Evolutionary conservation across 2,888 invertebrate genomes (phyloP).

Genomic region (Eucriotettix oculatus): DNA sequence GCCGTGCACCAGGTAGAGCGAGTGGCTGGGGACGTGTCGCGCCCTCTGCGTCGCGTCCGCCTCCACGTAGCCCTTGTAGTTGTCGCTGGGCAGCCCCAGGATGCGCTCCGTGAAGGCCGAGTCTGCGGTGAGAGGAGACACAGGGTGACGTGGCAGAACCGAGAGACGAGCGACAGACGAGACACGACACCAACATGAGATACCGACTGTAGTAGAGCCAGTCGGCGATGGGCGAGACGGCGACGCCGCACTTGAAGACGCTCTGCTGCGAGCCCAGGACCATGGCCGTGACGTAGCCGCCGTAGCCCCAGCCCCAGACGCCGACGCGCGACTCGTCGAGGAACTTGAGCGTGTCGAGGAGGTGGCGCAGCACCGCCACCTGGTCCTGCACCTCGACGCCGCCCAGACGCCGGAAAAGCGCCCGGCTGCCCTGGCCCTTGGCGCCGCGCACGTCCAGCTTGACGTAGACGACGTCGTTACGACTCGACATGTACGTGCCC

Average conservation of each 20-base stretch:
- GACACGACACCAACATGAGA: no score
- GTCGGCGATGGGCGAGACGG: conserved; percentile 88
- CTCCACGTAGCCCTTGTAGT: conserved; percentile 80
- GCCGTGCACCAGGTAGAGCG: conserved; percentile 82
- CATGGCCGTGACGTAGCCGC: conserved; percentile 88
- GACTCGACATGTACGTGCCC: conserved; percentile 85
- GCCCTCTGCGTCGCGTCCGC: conserved; percentile 82
- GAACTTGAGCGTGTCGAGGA: conserved; percentile 65
- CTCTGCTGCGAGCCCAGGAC: conserved; percentile 67
- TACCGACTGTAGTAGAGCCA: conserved; percentile 96
- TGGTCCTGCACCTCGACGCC: conserved; percentile 87
- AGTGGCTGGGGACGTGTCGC: conserved; percentile 70
- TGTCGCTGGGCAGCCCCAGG: conserved; percentile 72
- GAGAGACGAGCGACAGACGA: no score
- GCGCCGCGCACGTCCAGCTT: conserved; percentile 82
- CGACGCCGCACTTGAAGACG: conserved; percentile 82
- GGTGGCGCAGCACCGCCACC: conserved; percentile 65
- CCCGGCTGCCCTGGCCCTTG: conserved; percentile 60
- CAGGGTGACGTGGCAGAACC: neutral
- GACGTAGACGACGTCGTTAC: conserved; percentile 79
- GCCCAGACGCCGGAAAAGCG: conserved; percentile 67
- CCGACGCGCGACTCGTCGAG: conserved; percentile 77
- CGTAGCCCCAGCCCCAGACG: conserved; percentile 95
- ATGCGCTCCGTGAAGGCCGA: conserved; percentile 92
- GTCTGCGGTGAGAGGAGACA: conserved; percentile 38